Evolutionary conservation across 2,113 vertebrate species (phyloP), one percentile per base, ranked within the genome.

Genomic region (Abramis brama): DNA sequence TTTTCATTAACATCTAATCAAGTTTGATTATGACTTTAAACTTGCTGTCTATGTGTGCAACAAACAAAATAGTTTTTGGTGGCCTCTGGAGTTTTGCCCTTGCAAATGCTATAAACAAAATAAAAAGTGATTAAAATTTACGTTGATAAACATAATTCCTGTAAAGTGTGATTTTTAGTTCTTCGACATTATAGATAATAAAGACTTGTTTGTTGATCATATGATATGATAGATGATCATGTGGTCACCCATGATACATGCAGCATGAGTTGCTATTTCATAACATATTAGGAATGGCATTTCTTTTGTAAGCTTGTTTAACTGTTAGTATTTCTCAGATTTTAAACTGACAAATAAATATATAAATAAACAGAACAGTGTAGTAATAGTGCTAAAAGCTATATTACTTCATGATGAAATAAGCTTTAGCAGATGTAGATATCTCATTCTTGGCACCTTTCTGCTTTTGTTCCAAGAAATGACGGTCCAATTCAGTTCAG

Each of bases 11-110:
- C 36, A 13, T 83, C n/a, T 62, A 59, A 70, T 68, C 50, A 82
- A 55, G 43, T 83, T 62, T 21, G 57, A 82, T 82, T 52, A 64
- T 79, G 91, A 87, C 68, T 78, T 78, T 36, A 39, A 85, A 78
- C 36, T 47, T 19, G 30, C 19, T 15, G 57, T 59, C 25, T n/a
- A 11, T 62, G 3, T 47, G 12, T 25, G 30, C 50, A 78, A 25
- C 2, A 77, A n/a, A 85, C 2, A 77, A n/a, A 85, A 68, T 19
- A 2, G 1, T 30, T 50, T 43, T 79, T 15, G 10, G 17, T 66
- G 77, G 36, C 73, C 33, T 47, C 7, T 30, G 21, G 12, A 52
- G 47, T 25, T n/a, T 39, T 50, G 43, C 7, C 45, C 64, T 0
- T 43, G 7, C 39, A 85, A 33, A 52, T 33, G 23, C 27, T 83